Conservation (phyloP, 2,113 vertebrate genomes). For the Pleuronectes platessa region DNA sequence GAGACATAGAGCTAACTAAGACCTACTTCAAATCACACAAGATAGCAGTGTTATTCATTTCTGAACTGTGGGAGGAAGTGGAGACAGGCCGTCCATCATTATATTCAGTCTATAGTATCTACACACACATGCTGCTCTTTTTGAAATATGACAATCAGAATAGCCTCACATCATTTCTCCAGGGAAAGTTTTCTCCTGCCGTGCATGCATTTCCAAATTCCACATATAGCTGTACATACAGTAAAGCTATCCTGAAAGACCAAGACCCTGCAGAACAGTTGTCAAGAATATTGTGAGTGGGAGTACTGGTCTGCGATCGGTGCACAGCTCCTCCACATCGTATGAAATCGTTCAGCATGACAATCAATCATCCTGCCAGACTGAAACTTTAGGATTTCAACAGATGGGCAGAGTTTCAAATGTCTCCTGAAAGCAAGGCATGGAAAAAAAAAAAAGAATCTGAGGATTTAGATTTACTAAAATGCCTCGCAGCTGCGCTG, state of each 20-base stretch:
- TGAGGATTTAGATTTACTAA: slow-evolving; percentile 26
- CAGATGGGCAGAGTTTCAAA: neutral
- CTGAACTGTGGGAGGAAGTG: too few species aligned
- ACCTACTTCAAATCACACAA: too few species aligned
- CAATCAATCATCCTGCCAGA: slow-evolving; percentile 44
- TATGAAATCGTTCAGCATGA: slow-evolving; percentile 17
- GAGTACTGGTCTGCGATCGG: slow-evolving; percentile 43
- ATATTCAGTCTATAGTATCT: too few species aligned
- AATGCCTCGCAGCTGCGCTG: slow-evolving; percentile 33
- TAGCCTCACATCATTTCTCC: too few species aligned
- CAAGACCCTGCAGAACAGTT: slow-evolving; percentile 21
- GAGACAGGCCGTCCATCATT: too few species aligned
- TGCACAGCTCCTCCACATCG: slow-evolving; percentile 23
- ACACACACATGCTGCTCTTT: too few species aligned
- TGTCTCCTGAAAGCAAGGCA: slow-evolving; percentile 23
- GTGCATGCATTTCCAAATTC: neutral
- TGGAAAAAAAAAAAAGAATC: slow-evolving; percentile 12
- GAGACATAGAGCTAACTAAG: too few species aligned
- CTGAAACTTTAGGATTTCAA: slow-evolving; percentile 2
- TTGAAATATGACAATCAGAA: too few species aligned
- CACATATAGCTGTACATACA: neutral
- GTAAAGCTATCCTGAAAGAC: slow-evolving; percentile 20
- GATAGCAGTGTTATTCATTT: too few species aligned
- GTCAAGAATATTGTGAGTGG: slow-evolving; percentile 59
- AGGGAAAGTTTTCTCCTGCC: neutral